Percentiles rank a stretch among this genome's conserved stretches.
Evolutionary conservation across 2,797 vertebrate species (phyloP).

Genomic region (Macrochelys suwanniensis): DNA sequence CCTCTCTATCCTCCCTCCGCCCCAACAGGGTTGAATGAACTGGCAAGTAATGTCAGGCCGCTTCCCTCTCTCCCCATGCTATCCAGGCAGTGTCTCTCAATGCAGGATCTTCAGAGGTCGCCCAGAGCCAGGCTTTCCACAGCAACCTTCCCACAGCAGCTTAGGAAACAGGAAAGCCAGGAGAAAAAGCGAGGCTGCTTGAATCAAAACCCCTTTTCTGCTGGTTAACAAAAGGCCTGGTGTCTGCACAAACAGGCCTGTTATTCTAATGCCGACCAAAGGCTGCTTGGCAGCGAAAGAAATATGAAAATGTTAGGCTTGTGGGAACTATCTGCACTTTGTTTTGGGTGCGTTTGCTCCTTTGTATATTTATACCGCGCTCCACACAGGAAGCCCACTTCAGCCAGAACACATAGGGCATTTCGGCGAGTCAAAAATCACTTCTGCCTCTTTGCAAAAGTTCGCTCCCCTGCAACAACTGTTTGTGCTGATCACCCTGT

Average conservation of each 20-base stretch:
- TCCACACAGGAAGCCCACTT: slow-evolving; percentile 49
- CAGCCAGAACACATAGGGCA: slow-evolving; percentile 15
- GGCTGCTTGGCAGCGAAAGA: slow-evolving; percentile 78
- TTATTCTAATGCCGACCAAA: slow-evolving; percentile 77
- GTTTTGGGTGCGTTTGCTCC: neutral
- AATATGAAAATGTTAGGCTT: slow-evolving; percentile 77
- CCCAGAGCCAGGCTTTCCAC: slow-evolving; percentile 37
- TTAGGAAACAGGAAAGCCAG: slow-evolving; percentile 44
- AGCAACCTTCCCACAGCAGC: slow-evolving; percentile 63
- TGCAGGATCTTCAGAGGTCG: neutral
- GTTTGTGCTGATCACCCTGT: neutral
- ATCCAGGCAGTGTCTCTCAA: neutral
- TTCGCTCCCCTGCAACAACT: neutral
- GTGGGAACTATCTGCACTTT: slow-evolving; percentile 68
- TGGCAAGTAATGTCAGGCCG: neutral
- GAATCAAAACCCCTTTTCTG: slow-evolving; percentile 78
- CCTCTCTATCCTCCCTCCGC: neutral
- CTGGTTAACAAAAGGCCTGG: slow-evolving; percentile 78
- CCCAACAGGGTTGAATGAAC: neutral
- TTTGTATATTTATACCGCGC: slow-evolving; percentile 60
- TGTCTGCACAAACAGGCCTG: slow-evolving; percentile 76
- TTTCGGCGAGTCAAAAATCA: neutral
- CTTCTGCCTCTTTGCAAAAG: neutral
- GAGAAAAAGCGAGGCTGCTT: neutral
- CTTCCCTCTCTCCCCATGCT: neutral